Conservation (phyloP, 2,888 invertebrate genomes). For the Neoascia interrupta region DNA sequence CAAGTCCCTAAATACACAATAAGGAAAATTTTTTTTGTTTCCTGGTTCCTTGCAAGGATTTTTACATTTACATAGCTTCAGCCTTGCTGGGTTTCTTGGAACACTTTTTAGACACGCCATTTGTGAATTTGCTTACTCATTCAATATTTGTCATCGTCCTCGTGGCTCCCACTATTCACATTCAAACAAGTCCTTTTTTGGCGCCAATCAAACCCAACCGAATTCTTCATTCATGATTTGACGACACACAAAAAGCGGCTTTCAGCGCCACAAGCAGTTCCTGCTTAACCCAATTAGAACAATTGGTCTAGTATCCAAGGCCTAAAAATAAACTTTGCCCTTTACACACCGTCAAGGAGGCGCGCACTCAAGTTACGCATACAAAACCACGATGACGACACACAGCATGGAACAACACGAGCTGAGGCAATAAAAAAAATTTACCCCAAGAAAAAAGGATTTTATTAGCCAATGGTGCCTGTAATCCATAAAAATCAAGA, state of each 20-base stretch:
- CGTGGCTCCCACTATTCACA: too few species aligned
- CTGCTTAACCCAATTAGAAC: constrained; percentile 47
- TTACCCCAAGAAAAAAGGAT: constrained; percentile 60
- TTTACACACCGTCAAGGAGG: constrained; percentile 31
- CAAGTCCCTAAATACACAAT: too few species aligned
- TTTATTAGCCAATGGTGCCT: constrained; percentile 66
- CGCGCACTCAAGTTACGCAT: neutral
- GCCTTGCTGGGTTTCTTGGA: too few species aligned
- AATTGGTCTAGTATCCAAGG: constrained; percentile 33
- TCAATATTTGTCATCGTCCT: too few species aligned
- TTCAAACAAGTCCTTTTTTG: constrained; percentile 21
- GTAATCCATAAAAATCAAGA: constrained; percentile 67
- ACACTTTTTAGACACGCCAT: too few species aligned
- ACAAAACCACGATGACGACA: constrained; percentile 10
- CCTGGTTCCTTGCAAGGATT: too few species aligned
- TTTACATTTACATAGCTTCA: too few species aligned
- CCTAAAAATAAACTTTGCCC: constrained; percentile 48
- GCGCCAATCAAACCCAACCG: constrained; percentile 15
- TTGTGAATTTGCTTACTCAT: too few species aligned
- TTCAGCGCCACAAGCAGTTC: constrained; percentile 14
- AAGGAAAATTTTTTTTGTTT: too few species aligned
- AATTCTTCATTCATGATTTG: constrained; percentile 29
- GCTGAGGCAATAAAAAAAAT: constrained; percentile 42
- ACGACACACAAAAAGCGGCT: constrained; percentile 27
- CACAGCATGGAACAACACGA: constrained; percentile 54